Conservation (phyloP, 2,888 invertebrate species). For the Silvanus unidentatus region DNA sequence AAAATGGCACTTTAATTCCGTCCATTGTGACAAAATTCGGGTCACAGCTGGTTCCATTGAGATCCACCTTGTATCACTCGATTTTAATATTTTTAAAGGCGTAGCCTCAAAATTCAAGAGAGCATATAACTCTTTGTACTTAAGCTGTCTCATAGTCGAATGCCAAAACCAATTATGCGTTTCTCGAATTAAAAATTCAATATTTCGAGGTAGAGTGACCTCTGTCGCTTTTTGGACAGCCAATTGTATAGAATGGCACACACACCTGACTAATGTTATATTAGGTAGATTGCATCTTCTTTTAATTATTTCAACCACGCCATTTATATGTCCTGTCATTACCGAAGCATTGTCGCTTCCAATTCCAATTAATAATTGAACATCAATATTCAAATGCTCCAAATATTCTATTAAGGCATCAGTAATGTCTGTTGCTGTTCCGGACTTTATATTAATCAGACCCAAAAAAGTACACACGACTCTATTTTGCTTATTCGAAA, state of each 20-base stretch:
- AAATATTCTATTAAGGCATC: no score
- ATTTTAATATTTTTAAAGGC: conserved; percentile 22
- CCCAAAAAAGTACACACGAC: conserved; percentile 24
- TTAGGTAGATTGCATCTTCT: conserved; percentile 30
- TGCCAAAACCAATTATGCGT: conserved; percentile 33
- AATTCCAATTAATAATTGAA: conserved; percentile 26
- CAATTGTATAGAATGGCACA: conserved; percentile 37
- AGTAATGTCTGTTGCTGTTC: no score
- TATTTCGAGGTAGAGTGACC: conserved; percentile 29
- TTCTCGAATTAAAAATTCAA: conserved; percentile 22
- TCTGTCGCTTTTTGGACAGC: conserved; percentile 28
- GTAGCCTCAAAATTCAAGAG: conserved; percentile 23
- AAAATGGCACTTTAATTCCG: conserved; percentile 26
- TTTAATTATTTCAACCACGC: conserved; percentile 32
- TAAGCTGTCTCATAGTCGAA: conserved; percentile 18
- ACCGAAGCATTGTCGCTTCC: conserved; percentile 39
- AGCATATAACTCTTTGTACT: conserved; percentile 21
- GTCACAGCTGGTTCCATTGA: conserved; percentile 25
- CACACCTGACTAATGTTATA: conserved; percentile 19
- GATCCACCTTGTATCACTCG: conserved; percentile 24
- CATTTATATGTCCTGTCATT: conserved; percentile 37
- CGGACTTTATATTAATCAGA: no score
- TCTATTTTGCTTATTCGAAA: conserved; percentile 16
- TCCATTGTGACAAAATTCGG: background rate
- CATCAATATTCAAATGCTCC: background rate